Base-by-base conservation (phyloP, 2,113 vertebrate species). In the Aegithalos caudatus region DNA sequence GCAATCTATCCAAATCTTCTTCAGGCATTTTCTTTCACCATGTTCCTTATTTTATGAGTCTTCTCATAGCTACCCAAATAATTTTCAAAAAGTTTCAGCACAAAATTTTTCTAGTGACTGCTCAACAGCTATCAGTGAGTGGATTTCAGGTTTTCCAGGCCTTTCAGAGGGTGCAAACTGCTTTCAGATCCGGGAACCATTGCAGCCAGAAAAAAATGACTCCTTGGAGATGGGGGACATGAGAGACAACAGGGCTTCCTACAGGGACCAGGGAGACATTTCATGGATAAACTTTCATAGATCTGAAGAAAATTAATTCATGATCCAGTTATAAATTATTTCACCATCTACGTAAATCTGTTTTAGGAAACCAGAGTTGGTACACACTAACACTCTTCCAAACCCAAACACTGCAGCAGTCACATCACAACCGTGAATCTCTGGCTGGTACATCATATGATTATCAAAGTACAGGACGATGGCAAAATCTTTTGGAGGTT, bases 181-280 rank as follows among this genome's bases (percentile, higher is more conserved):
- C 37, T 27, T 65, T 91, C 67, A 61, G 64, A 57, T 18, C 14
- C 48, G 47, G 60, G 33, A 93, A 56, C 7, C 0, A 1, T 19
- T 67, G 22, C 61, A 85, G 38, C 10, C 47, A 84, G 64, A 37
- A 81, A 83, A 50, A 80, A 21, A 2, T 29, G 23, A 15, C 9
- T 53, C 29, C 76, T 69, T 21, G 14, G 47, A 84, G 37, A 81
- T 2, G 4, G 28, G 62, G 40, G 65, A 40, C 0, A 0, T 38
- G 12, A 71, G 23, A 48, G 27, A 81, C 20, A 20, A 48, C 7
- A 11, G 11, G n/a, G 45, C 3, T 90, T 62, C 51, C 31, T 80
- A n/a, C 4, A 61, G 12, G 20, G 57, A 86, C 5, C 12, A n/a
- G 25, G 12, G 40, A 79, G 40, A 57, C 2, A 33, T 25, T 9